Evolutionary conservation across 2,797 vertebrate genomes (phyloP).

Genomic region (Strix occidentalis): DNA sequence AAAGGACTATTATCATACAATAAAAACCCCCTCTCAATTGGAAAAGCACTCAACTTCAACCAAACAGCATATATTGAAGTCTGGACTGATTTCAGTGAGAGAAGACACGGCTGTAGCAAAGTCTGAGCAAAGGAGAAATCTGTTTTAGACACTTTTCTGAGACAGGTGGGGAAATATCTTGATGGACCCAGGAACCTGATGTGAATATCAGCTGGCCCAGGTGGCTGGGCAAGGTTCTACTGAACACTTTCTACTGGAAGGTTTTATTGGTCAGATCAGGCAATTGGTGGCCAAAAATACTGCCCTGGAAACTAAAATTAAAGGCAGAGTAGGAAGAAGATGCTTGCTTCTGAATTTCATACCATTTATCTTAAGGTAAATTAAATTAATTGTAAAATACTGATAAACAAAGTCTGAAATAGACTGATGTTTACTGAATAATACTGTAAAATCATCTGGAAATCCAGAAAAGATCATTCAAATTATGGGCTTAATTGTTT

Average conservation of each 20-base stretch:
- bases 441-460: background rate
- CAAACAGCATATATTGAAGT: background rate
- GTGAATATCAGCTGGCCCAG: background rate
- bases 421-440: background rate
- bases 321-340: background rate
- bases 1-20: background rate
- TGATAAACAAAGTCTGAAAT: background rate
- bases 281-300: background rate
- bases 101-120: background rate
- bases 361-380: background rate
- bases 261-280: background rate
- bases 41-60: background rate
- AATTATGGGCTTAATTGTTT: background rate
- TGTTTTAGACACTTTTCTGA: background rate
- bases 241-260: background rate
- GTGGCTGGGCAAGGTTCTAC: background rate
- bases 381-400: background rate
- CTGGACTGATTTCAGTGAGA: background rate
- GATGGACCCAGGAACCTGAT: background rate
- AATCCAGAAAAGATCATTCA: background rate
- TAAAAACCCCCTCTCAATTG: fast-evolving
- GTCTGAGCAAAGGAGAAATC: background rate
- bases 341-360: background rate
- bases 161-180: background rate
- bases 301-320: background rate